phyloP scores from a whole-genome alignment of 2,113 vertebrate genomes.

The Emydura subglobosa region DNA sequence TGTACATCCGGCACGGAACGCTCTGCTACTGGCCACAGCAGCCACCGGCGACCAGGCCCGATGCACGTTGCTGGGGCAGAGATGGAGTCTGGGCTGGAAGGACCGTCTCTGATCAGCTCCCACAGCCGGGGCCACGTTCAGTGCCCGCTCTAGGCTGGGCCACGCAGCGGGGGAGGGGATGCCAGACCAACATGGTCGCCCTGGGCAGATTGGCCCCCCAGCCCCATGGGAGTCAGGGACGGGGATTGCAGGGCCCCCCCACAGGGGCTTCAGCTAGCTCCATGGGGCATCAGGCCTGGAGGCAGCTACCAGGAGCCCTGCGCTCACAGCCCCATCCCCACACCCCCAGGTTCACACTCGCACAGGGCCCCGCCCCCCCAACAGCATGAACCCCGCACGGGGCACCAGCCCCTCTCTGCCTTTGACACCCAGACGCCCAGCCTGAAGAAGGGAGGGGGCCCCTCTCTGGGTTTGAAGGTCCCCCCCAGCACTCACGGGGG shows the following conservation, averaged over 20 bases:
- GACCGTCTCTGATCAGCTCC: background rate
- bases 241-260: background rate
- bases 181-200: no score
- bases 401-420: background rate
- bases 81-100: background rate
- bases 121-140: background rate
- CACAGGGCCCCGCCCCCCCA: no score
- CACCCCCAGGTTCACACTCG: no score
- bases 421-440: background rate
- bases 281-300: background rate
- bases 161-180: no score
- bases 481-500: background rate
- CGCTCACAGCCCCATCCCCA: background rate
- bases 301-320: background rate
- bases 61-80: no score
- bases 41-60: background rate
- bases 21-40: background rate
- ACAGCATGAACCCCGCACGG: background rate
- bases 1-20: no score
- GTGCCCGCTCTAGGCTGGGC: background rate
- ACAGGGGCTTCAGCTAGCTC: background rate
- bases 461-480: background rate
- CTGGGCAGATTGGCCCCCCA: no score
- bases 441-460: background rate
- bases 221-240: background rate